Percentiles rank a stretch among this genome's conserved stretches.
phyloP scores from a whole-genome alignment of 2,797 vertebrate genomes.

The Cephalopachus bancanus region DNA sequence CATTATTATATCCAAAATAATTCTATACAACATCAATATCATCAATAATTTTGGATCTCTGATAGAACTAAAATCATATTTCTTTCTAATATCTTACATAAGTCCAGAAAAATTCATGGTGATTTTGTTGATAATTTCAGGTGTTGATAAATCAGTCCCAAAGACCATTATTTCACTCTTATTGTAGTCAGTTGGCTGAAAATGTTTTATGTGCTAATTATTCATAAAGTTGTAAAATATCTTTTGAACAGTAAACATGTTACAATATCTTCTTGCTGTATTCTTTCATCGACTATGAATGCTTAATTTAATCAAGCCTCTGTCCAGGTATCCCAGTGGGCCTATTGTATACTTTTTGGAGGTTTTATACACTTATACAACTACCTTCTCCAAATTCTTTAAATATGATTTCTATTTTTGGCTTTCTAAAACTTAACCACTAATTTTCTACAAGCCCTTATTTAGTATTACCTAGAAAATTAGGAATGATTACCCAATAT shows the following conservation, averaged over 20 bases:
- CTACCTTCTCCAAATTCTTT: conserved; percentile 48
- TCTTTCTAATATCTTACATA: conserved; percentile 19
- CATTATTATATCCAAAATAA: conserved; percentile 42
- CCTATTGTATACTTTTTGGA: background rate
- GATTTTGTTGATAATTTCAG: conserved; percentile 30
- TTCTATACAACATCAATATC: background rate
- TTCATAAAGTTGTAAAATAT: conserved; percentile 25
- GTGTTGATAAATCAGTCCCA: conserved; percentile 17
- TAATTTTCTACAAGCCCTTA: background rate
- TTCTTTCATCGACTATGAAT: background rate
- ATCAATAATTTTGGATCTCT: background rate
- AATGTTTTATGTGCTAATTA: background rate
- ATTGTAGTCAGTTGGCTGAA: background rate
- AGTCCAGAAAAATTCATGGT: conserved; percentile 10
- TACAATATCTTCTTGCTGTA: background rate
- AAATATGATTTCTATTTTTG: conserved; percentile 40
- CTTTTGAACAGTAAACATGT: conserved; percentile 29
- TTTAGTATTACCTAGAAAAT: background rate
- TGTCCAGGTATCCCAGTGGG: background rate
- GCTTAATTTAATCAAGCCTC: background rate
- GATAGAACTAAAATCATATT: conserved; percentile 45
- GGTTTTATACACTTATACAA: conserved; percentile 34
- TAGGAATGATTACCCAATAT: conserved; percentile 19
- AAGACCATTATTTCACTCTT: conserved; percentile 36
- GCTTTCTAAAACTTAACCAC: background rate